Base-by-base conservation (phyloP, 2,888 invertebrate species). In the Xestia sexstrigata region DNA sequence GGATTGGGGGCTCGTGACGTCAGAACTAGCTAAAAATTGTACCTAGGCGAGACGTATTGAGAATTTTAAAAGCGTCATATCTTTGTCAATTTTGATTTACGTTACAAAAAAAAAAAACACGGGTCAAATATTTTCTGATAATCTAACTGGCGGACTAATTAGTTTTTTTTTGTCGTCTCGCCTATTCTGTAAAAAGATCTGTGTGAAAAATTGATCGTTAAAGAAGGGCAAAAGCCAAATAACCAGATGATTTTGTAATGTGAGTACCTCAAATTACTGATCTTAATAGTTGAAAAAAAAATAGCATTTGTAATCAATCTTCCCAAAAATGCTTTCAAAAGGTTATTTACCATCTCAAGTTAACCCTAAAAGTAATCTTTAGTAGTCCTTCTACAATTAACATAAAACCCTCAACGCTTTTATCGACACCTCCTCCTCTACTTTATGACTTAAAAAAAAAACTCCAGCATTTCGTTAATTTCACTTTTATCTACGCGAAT, bases 401-500 rank as follows among this genome's bases (percentile, higher is more conserved):
- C 75, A 80, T 78, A 70, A 76, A 86, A 75, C 63, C 70, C 45
- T 74, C 8, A 39, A 75, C 70, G 77, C 78, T 67, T 60, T 55
- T n/a, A 75, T 78, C 73, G 76, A 76, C 78, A 75, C 47, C 70
- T 63, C 62, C 63, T 68, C 69, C 67, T 68, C 55, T 77, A 74
- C 60, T 73, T 77, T 78, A 80, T 67, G 65, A 55, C 62, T 70
- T 26, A 79, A 82, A 84, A 76, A 81, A 75, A 39, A 83, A 60
- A 73, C 49, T 77, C 67, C 26, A 79, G 74, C 39, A 39, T 81
- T 87, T 70, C 70, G 74, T 81, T 88, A 84, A 84, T 86, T 88
- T 84, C 60, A 76, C 81, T 87, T 89, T 89, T 83, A 87, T 89
- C 80, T 79, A 86, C 71, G 70, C 70, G 66, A 82, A 68, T 15